A percentile compares a stretch with the other conserved stretches of the same genome.
These are phyloP conservation scores for Botia almorhae DNA, from an alignment of 2,797 vertebrate genomes.

Conservation along the genomic window DNA sequence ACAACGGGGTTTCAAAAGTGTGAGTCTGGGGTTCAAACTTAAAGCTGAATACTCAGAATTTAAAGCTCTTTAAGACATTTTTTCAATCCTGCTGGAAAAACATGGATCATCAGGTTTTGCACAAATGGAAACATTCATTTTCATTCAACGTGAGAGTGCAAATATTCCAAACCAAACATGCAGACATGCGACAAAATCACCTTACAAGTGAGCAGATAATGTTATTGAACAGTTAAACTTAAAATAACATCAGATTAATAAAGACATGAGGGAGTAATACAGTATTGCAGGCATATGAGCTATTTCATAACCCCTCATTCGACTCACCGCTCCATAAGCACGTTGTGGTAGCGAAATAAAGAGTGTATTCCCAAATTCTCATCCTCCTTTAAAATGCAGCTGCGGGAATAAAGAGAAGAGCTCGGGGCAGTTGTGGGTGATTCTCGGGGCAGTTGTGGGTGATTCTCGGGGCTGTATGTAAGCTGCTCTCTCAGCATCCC, in stretches of 20 bases:
- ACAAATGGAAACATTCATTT: not conserved
- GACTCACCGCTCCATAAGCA: slow-evolving; percentile 70
- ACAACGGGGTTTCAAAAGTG: not conserved
- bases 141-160: not conserved
- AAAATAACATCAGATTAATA: not conserved
- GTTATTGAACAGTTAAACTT: not conserved
- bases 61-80: no score
- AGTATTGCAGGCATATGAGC: no score
- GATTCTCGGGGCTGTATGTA: no score
- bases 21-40: not conserved
- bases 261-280: not conserved
- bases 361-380: slow-evolving; percentile 59
- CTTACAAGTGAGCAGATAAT: not conserved
- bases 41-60: no score
- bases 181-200: not conserved
- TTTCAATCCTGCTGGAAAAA: no score
- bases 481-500: slow-evolving; percentile 8
- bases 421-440: not conserved
- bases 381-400: slow-evolving; percentile 48
- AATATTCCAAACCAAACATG: not conserved
- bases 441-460: not conserved
- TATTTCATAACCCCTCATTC: not conserved
- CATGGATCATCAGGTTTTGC: not conserved
- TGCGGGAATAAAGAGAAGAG: not conserved
- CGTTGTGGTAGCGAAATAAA: slow-evolving; percentile 61